Percentiles rank a stretch among this genome's conserved stretches.
Conservation (phyloP, 2,113 vertebrate genomes). For the Panthera uncia region DNA sequence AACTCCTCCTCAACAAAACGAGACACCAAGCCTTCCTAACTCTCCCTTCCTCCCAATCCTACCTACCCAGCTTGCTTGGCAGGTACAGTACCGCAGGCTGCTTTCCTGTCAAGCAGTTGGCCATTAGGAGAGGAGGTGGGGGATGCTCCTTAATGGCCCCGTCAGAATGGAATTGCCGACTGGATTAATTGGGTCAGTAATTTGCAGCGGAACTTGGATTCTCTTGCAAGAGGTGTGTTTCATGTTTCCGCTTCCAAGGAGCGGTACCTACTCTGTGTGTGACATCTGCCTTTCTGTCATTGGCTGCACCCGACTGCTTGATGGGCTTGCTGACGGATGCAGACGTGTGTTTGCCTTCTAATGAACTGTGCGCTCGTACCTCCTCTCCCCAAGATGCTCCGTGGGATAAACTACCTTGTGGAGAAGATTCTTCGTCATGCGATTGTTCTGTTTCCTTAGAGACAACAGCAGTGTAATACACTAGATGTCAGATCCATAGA, state of each 20-base stretch:
- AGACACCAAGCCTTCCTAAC: background rate
- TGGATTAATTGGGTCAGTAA: background rate
- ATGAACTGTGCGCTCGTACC: background rate
- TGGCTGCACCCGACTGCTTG: background rate
- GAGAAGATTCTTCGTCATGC: constrained; percentile 82
- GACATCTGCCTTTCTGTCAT: background rate
- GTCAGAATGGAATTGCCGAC: background rate
- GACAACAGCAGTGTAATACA: constrained; percentile 86
- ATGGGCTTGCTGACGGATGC: background rate
- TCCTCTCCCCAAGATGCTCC: background rate
- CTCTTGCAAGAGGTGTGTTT: constrained; percentile 17
- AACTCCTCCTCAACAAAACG: constrained; percentile 6
- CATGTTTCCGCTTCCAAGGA: background rate
- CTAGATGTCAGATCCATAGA: constrained; percentile 85
- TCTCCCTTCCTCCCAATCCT: background rate
- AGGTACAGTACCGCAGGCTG: background rate
- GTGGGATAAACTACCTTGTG: background rate
- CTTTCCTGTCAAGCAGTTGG: background rate
- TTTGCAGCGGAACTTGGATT: background rate
- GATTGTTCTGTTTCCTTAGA: constrained; percentile 90
- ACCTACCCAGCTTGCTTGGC: background rate
- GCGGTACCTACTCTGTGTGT: background rate
- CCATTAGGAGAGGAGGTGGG: background rate
- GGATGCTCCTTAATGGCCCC: background rate
- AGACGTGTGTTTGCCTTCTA: background rate